Conservation (phyloP, 2,797 vertebrate genomes). For the Malurus leucopterus region DNA sequence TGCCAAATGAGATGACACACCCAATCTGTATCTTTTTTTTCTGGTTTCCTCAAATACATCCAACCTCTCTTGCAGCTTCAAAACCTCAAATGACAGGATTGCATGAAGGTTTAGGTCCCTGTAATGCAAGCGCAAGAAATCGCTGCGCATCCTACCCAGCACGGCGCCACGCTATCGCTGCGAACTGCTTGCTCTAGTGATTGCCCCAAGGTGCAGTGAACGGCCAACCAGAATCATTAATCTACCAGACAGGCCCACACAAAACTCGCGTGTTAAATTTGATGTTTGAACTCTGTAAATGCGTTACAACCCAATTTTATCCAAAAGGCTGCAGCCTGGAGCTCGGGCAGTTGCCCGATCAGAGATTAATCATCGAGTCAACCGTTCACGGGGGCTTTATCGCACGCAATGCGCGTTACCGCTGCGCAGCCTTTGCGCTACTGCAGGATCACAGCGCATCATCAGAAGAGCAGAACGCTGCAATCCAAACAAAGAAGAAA, state of each 20-base stretch:
- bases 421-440: slow-evolving; percentile 99
- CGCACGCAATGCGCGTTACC: slow-evolving; percentile 81
- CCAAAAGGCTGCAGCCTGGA: slow-evolving; percentile 68
- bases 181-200: slow-evolving; percentile 71
- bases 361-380: slow-evolving; percentile 81
- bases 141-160: slow-evolving; percentile 80
- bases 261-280: slow-evolving; percentile 59
- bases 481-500: slow-evolving; percentile 99
- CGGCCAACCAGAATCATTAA: slow-evolving; percentile 85
- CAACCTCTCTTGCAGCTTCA: neutral
- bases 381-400: slow-evolving; percentile 79
- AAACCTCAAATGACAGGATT: slow-evolving; percentile 93
- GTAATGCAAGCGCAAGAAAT: slow-evolving; percentile 95
- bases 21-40: fast-evolving
- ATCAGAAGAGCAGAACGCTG: slow-evolving; percentile 97
- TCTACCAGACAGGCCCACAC: slow-evolving; percentile 83
- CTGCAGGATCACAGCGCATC: slow-evolving; percentile 98
- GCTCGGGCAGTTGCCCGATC: slow-evolving; percentile 69
- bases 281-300: slow-evolving; percentile 39
- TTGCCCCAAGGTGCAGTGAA: slow-evolving; percentile 76
- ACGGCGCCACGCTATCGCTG: slow-evolving; percentile 76
- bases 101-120: slow-evolving; percentile 92
- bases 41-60: neutral
- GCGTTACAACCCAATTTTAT: slow-evolving; percentile 55
- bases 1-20: neutral